Conservation (phyloP, 2,113 vertebrate species). For the Morone chrysops region DNA sequence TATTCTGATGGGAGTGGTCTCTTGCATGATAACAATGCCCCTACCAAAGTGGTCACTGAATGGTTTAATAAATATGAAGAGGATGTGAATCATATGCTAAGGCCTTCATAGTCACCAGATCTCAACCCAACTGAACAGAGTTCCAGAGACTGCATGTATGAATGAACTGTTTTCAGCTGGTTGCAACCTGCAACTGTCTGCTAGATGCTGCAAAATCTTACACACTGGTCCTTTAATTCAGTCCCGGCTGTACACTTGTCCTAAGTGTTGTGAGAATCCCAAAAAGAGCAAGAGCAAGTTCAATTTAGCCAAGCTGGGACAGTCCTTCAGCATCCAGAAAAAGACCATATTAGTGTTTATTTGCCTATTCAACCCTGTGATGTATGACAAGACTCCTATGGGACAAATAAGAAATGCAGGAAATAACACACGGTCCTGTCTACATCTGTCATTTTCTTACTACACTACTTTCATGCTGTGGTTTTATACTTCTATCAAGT, state of each 20-base stretch:
- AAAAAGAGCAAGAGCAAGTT: background rate
- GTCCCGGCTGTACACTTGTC: background rate
- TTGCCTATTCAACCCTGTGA: background rate
- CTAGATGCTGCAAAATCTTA: no score
- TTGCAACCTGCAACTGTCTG: no score
- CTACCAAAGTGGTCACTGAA: no score
- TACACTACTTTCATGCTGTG: background rate
- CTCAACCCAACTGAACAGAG: no score
- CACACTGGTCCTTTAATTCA: no score
- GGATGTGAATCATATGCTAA: no score
- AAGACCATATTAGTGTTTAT: background rate
- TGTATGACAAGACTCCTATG: background rate
- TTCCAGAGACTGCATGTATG: no score
- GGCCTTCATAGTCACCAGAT: no score
- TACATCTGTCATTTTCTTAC: background rate
- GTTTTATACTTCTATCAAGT: conserved; percentile 7
- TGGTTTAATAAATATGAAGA: no score
- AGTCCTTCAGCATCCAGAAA: background rate
- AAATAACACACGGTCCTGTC: background rate
- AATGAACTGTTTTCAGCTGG: no score
- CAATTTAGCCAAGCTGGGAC: background rate
- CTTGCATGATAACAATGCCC: no score
- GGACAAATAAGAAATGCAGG: background rate
- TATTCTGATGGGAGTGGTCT: no score
- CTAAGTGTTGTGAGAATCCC: background rate